These are phyloP conservation scores for Bubo blakistoni DNA, from an alignment of 2,113 vertebrate genomes.

Conservation along the genomic window DNA sequence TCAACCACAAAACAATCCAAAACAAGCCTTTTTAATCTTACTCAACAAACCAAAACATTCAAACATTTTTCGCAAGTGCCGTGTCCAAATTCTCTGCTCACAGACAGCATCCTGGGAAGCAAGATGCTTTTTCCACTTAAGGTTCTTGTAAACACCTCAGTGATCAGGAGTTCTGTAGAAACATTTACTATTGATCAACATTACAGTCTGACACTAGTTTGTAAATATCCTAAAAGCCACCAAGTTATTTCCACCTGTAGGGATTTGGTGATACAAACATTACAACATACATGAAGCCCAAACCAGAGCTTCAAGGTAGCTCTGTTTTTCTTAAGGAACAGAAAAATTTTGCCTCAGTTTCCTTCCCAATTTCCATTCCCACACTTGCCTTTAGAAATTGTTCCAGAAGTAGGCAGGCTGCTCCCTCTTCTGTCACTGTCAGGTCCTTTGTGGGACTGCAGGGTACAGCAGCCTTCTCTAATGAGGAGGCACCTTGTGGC, in stretches of 20 bases:
- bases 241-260: background rate
- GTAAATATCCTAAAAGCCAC: background rate
- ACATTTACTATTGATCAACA: background rate
- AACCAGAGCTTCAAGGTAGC: background rate
- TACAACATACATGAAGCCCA: background rate
- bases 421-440: background rate
- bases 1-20: background rate
- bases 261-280: background rate
- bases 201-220: background rate
- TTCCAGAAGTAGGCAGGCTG: background rate
- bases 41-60: background rate
- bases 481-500: background rate
- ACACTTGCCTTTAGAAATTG: background rate
- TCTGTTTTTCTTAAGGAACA: background rate
- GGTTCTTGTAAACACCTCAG: background rate
- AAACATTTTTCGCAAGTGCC: background rate
- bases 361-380: background rate
- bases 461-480: background rate
- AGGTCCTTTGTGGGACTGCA: background rate
- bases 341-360: background rate
- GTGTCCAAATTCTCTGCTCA: background rate
- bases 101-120: background rate
- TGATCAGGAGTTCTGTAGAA: background rate
- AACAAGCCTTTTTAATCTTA: background rate
- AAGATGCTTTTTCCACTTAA: background rate